A percentile compares a stretch with the other conserved stretches of the same genome.
Evolutionary conservation across 2,888 invertebrate genomes (phyloP).

Genomic region (Kuschelorhynchus macadamiae): DNA sequence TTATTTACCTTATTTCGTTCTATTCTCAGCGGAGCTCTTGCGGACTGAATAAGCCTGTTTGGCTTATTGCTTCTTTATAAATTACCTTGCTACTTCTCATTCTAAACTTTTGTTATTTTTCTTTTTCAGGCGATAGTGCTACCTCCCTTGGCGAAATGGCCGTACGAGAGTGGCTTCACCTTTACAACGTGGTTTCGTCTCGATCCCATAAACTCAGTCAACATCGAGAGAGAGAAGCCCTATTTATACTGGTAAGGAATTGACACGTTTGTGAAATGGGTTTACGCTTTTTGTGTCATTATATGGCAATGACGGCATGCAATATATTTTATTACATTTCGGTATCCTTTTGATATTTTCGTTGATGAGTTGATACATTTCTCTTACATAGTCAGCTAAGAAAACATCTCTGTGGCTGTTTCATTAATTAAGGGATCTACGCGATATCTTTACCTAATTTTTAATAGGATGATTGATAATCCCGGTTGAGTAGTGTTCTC

Average conservation of each 20-base stretch:
- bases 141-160: constrained; percentile 98
- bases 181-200: constrained; percentile 99
- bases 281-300: too few relatives aligned
- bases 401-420: too few relatives aligned
- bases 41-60: constrained; percentile 20
- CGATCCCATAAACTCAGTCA: constrained; percentile 98
- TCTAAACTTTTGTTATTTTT: constrained; percentile 50
- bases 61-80: constrained; percentile 47
- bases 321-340: too few relatives aligned
- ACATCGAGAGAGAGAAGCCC: constrained; percentile 98
- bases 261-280: constrained; percentile 11
- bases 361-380: too few relatives aligned
- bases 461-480: too few relatives aligned
- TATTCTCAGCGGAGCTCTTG: constrained; percentile 1
- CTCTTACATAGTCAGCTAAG: too few relatives aligned
- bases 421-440: too few relatives aligned
- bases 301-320: neutral
- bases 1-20: constrained; percentile 9
- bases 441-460: too few relatives aligned
- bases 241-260: constrained; percentile 92
- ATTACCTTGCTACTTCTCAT: constrained; percentile 41
- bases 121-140: constrained; percentile 90
- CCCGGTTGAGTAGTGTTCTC: too few relatives aligned
- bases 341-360: too few relatives aligned
- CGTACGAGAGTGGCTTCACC: constrained; percentile 99